Conservation (phyloP, 2,888 invertebrate species). For the Acronicta alni region DNA sequence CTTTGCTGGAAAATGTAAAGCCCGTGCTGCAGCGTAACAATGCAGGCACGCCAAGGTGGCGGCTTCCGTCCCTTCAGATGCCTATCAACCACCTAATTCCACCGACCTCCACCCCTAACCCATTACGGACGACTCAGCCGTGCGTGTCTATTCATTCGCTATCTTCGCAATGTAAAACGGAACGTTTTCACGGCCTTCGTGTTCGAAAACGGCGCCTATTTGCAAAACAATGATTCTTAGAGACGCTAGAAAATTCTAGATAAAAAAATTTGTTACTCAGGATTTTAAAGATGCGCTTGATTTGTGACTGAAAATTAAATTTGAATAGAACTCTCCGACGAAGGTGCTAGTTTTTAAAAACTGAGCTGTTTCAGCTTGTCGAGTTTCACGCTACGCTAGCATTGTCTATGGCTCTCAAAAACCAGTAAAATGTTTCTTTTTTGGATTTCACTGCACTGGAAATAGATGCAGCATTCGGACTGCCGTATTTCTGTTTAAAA, state of each 20-base stretch:
- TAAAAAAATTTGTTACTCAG: conserved; percentile 11
- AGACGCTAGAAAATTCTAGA: conserved; percentile 27
- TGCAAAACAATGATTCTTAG: conserved; percentile 26
- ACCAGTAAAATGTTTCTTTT: conserved; percentile 3
- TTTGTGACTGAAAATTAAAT: conserved; percentile 31
- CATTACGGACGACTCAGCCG: conserved; percentile 39
- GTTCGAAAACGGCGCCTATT: conserved; percentile 38
- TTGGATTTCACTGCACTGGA: not conserved
- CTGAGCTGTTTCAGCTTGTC: conserved; percentile 30
- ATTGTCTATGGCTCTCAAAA: conserved; percentile 18
- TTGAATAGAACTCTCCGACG: conserved; percentile 33
- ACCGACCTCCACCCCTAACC: conserved; percentile 46
- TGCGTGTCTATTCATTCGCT: conserved; percentile 61
- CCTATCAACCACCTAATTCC: conserved; percentile 64
- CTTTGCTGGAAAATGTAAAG: conserved; percentile 61
- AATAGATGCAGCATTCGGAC: not conserved
- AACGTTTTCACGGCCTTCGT: conserved; percentile 46
- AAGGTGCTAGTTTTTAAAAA: conserved; percentile 45
- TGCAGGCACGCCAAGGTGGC: conserved; percentile 69
- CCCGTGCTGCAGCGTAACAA: conserved; percentile 64
- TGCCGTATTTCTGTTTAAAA: not conserved
- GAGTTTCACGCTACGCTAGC: conserved; percentile 32
- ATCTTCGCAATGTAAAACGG: conserved; percentile 52
- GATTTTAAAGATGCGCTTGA: conserved; percentile 19
- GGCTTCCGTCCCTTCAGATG: conserved; percentile 61